Conservation (phyloP, 2,797 vertebrate species). For the Sebastes wilsoni region DNA sequence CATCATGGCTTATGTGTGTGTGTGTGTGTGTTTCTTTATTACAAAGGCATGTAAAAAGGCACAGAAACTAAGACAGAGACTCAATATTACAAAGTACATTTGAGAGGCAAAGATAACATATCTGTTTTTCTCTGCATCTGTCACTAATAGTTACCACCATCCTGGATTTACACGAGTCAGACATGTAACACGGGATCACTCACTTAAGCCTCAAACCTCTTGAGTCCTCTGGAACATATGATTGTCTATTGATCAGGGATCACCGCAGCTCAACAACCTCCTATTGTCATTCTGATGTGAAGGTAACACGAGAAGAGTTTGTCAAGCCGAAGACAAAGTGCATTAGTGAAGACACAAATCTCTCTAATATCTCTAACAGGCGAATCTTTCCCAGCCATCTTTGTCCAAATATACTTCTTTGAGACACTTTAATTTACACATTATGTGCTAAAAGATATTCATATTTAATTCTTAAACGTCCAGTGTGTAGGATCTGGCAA, state of each 20-base stretch:
- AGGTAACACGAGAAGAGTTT: not conserved
- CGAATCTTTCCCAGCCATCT: not conserved
- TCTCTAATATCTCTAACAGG: not conserved
- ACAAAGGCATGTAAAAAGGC: conserved; percentile 19
- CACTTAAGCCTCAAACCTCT: not conserved
- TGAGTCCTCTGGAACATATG: not conserved
- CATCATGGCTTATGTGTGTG: not conserved
- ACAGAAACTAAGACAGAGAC: not conserved
- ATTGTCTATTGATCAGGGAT: conserved; percentile 15
- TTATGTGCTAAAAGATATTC: not conserved
- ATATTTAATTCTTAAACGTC: no score
- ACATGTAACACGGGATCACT: conserved; percentile 4
- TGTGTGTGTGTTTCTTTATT: conserved; percentile 3
- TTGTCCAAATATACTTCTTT: not conserved
- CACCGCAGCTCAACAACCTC: not conserved
- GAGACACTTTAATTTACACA: not conserved
- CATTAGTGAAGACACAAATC: not conserved
- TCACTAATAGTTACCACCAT: not conserved
- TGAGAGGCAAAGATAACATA: not conserved
- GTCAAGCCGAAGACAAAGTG: not conserved
- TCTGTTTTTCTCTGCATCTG: not conserved
- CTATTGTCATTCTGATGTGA: not conserved
- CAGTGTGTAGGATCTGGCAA: no score
- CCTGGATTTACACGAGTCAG: not conserved
- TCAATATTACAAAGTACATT: not conserved